Evolutionary conservation across 1,140 invertebrate genomes (phyloP).

Genomic region (Pissodes strobi): DNA sequence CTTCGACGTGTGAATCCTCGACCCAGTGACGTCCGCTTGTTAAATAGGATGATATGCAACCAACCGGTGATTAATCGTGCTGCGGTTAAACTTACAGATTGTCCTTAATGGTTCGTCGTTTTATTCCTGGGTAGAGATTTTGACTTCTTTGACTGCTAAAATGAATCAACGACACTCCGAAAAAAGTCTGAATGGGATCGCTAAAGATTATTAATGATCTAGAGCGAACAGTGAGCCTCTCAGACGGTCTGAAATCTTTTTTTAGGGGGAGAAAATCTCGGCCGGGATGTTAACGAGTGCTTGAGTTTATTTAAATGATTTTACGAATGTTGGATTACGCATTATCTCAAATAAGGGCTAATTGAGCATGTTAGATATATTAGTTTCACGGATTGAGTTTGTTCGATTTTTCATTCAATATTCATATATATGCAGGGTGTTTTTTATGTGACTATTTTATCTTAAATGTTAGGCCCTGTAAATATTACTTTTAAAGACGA

Average conservation of each 20-base stretch:
- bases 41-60: slow-evolving; percentile 40
- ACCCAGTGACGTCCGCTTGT: slow-evolving; percentile 22
- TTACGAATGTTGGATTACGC: too few relatives aligned
- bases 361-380: too few relatives aligned
- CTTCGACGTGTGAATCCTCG: slow-evolving; percentile 28
- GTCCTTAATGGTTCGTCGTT: slow-evolving; percentile 33
- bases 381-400: too few relatives aligned
- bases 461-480: too few relatives aligned
- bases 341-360: too few relatives aligned
- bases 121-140: slow-evolving; percentile 14
- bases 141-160: slow-evolving; percentile 18
- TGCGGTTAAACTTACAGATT: slow-evolving; percentile 36
- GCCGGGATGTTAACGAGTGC: background rate
- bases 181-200: slow-evolving; percentile 23
- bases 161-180: slow-evolving; percentile 14
- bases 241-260: slow-evolving; percentile 1
- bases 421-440: too few relatives aligned
- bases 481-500: too few relatives aligned
- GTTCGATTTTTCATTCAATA: too few relatives aligned
- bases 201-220: slow-evolving; percentile 34
- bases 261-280: background rate
- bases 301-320: slow-evolving; percentile 12
- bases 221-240: background rate
- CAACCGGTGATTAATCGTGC: slow-evolving; percentile 34
- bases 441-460: too few relatives aligned